phyloP scores from a whole-genome alignment of 2,113 vertebrate genomes.

The Podilymbus podiceps region DNA sequence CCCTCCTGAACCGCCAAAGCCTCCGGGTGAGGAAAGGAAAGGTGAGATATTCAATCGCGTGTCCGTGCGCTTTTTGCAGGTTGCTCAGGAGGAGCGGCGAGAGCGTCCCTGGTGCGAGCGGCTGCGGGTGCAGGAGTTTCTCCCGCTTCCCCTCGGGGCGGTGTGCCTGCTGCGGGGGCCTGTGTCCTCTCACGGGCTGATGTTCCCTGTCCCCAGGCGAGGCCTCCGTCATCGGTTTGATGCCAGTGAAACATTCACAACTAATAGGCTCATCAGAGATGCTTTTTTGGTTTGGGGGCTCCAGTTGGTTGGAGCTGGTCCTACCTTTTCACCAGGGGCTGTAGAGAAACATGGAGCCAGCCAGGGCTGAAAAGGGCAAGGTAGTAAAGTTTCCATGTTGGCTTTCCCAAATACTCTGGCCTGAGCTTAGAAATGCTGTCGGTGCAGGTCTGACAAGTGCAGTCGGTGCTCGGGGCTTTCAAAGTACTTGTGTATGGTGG shows the following conservation, averaged over 20 bases:
- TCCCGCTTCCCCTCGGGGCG: neutral
- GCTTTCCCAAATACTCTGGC: neutral
- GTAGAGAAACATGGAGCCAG: neutral
- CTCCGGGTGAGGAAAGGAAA: neutral
- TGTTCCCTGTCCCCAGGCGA: neutral
- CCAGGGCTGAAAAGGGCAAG: neutral
- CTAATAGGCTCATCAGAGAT: neutral
- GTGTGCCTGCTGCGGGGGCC: accelerated
- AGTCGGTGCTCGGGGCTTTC: neutral
- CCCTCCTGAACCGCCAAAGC: neutral
- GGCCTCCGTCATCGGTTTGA: neutral
- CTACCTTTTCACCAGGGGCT: neutral
- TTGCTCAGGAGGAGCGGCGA: accelerated
- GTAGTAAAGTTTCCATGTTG: neutral
- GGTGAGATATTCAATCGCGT: neutral
- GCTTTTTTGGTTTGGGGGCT: neutral
- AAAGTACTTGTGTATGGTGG: accelerated
- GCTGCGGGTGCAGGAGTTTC: neutral
- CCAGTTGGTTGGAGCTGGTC: neutral
- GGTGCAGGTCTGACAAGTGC: neutral
- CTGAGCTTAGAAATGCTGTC: neutral
- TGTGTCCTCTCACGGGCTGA: neutral
- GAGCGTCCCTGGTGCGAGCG: neutral
- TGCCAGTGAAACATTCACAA: neutral
- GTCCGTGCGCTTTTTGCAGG: neutral